phyloP scores from a whole-genome alignment of 2,113 vertebrate species.

The Neoarius graeffei region DNA sequence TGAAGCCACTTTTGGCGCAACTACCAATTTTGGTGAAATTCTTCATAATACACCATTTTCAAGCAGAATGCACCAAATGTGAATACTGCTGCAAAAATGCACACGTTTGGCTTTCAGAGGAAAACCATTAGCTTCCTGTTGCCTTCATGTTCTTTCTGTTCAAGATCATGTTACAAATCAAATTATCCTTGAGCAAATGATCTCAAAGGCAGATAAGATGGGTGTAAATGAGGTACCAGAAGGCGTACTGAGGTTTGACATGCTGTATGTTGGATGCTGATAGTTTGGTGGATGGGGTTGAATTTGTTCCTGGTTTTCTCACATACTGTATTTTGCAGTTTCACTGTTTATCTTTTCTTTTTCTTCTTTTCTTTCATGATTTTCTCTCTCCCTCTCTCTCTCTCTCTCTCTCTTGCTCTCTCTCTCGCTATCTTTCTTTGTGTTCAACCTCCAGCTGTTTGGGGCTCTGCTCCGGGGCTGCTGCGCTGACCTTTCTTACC shows the following conservation, averaged over 20 bases:
- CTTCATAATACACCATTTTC: neutral
- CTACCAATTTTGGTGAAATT: neutral
- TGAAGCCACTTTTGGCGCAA: too few relatives aligned
- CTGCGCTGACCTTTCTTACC: constrained; percentile 86
- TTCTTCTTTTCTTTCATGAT: neutral
- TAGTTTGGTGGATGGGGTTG: neutral
- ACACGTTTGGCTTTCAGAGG: neutral
- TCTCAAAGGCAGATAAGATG: neutral
- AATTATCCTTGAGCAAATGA: neutral
- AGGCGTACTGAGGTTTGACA: neutral
- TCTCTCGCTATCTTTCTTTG: constrained; percentile 27
- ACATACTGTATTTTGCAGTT: neutral
- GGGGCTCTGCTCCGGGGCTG: constrained; percentile 86
- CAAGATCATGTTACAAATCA: neutral
- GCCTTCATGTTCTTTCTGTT: neutral
- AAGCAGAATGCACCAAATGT: neutral
- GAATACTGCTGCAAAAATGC: neutral
- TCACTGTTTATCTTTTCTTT: neutral
- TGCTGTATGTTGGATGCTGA: neutral
- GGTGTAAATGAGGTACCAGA: neutral
- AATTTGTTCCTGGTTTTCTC: neutral
- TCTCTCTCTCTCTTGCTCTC: neutral
- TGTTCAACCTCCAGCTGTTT: constrained; percentile 73
- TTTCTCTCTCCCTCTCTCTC: too few relatives aligned
- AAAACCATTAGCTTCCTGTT: neutral